Evolutionary conservation across 2,888 invertebrate genomes (phyloP).

Genomic region (Diplolepis rosae): DNA sequence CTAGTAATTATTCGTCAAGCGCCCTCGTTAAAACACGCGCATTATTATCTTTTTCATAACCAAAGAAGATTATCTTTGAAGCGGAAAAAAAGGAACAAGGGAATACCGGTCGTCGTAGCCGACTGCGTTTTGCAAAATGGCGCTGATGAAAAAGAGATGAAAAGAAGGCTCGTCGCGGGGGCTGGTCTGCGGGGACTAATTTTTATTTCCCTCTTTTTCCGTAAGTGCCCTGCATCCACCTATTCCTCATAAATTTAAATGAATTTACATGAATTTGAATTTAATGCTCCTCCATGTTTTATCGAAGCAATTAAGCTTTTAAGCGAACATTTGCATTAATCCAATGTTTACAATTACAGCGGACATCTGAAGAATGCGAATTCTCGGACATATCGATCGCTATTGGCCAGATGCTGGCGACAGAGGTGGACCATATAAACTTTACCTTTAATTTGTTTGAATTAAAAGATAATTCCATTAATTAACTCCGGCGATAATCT

Average conservation of each 20-base stretch:
- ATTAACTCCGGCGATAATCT: no score
- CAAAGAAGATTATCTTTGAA: constrained; percentile 3
- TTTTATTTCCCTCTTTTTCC: constrained; percentile 72
- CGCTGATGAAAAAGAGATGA: constrained; percentile 52
- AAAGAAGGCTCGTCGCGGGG: constrained; percentile 64
- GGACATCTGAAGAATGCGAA: constrained; percentile 48
- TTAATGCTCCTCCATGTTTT: constrained; percentile 73
- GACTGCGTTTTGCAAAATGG: constrained; percentile 57
- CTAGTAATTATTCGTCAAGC: constrained; percentile 16
- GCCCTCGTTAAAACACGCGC: constrained; percentile 44
- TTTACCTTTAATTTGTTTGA: not conserved
- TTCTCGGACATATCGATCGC: not conserved
- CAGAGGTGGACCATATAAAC: not conserved
- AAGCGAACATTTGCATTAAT: constrained; percentile 74
- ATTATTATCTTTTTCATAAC: constrained; percentile 36
- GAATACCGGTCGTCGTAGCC: constrained; percentile 45
- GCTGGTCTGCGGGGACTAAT: constrained; percentile 72
- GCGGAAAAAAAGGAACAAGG: not conserved
- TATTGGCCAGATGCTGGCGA: not conserved
- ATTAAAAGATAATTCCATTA: not conserved
- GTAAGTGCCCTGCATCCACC: constrained; percentile 73
- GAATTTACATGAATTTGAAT: constrained; percentile 75
- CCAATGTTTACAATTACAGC: constrained; percentile 74
- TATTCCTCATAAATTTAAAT: constrained; percentile 75
- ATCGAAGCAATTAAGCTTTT: constrained; percentile 75